Percentiles rank a stretch among this genome's conserved stretches.
phyloP scores from a whole-genome alignment of 2,888 invertebrate genomes.

The Corbicula japonica region DNA sequence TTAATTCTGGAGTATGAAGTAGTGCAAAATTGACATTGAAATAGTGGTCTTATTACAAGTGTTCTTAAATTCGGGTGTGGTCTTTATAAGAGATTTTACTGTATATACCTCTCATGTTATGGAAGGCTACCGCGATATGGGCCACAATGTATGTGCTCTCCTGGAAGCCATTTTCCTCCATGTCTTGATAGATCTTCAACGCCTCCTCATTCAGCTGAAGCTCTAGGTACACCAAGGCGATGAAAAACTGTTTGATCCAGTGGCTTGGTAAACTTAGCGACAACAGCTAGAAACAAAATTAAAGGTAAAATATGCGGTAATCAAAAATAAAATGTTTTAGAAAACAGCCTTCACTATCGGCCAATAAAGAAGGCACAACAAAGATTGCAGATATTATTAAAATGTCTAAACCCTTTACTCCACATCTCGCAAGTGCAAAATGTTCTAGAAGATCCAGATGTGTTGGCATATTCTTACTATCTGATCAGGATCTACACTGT shows the following conservation, averaged over 20 bases:
- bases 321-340: background rate
- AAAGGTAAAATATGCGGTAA: background rate
- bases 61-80: too few relatives aligned
- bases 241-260: conserved; percentile 98
- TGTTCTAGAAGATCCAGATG: too few relatives aligned
- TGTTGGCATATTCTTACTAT: too few relatives aligned
- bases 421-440: too few relatives aligned
- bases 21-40: too few relatives aligned
- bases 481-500: too few relatives aligned
- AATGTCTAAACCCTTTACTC: too few relatives aligned
- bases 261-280: conserved; percentile 91
- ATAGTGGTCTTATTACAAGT: too few relatives aligned
- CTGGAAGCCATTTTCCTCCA: conserved; percentile 93
- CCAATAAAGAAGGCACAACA: background rate
- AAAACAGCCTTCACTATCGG: background rate
- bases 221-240: conserved; percentile 95
- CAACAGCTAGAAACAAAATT: conserved; percentile 84
- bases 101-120: conserved; percentile 92
- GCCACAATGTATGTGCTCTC: conserved; percentile 96
- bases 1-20: too few relatives aligned
- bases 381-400: too few relatives aligned
- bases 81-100: too few relatives aligned
- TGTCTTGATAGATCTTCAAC: conserved; percentile 92
- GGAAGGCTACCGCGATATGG: conserved; percentile 96
- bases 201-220: conserved; percentile 96